phyloP scores from a whole-genome alignment of 2,113 vertebrate genomes.

The Dicerorhinus sumatrensis region DNA sequence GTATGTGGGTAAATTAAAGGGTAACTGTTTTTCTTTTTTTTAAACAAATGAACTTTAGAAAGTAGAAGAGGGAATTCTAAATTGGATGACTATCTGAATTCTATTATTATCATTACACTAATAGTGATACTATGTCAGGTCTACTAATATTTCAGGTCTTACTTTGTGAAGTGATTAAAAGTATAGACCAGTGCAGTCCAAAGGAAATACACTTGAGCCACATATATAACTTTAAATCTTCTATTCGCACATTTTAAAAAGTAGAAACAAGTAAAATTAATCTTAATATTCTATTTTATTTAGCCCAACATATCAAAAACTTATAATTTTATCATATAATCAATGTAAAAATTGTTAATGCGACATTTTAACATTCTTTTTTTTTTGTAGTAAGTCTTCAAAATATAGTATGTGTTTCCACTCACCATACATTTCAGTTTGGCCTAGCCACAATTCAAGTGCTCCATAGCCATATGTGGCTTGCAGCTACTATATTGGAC shows the following conservation, averaged over 20 bases:
- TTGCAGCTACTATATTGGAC: not conserved
- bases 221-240: not conserved
- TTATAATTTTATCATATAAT: not conserved
- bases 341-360: not conserved
- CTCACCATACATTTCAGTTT: not conserved
- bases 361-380: not conserved
- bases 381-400: not conserved
- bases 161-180: not conserved
- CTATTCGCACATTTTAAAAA: not conserved
- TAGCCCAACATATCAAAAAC: not conserved
- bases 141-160: not conserved
- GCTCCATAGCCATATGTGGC: not conserved
- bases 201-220: not conserved
- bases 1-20: not conserved
- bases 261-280: not conserved
- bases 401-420: not conserved
- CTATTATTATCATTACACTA: not conserved
- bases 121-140: not conserved
- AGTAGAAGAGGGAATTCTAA: not conserved
- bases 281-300: slow-evolving; percentile 18
- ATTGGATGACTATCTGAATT: not conserved
- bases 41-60: slow-evolving; percentile 13
- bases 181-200: not conserved
- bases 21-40: not conserved
- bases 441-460: not conserved